These are phyloP conservation scores for Epinotia ramella DNA, from an alignment of 2,888 invertebrate species.

Conservation along the genomic window DNA sequence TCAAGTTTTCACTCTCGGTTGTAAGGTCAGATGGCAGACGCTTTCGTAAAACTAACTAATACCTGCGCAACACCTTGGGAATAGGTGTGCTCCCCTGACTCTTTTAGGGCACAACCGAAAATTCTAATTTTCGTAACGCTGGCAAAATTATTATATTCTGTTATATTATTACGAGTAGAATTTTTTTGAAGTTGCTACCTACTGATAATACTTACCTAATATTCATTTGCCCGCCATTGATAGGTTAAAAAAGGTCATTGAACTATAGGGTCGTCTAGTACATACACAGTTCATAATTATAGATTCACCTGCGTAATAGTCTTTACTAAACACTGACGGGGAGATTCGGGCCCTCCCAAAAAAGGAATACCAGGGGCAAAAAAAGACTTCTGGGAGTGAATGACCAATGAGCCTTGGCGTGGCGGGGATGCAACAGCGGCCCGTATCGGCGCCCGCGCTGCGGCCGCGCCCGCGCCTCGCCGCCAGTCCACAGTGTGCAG, in stretches of 20 bases:
- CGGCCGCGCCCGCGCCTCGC: conserved; percentile 47
- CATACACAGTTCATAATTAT: background rate
- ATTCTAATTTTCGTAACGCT: too few relatives aligned
- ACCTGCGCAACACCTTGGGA: too few relatives aligned
- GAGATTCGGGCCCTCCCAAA: conserved; percentile 38
- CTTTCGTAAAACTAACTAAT: too few relatives aligned
- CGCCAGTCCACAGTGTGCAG: conserved; percentile 37
- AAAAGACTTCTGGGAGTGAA: conserved; percentile 40
- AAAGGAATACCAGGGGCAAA: conserved; percentile 33
- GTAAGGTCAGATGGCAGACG: too few relatives aligned
- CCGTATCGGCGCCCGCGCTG: conserved; percentile 50
- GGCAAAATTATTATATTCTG: too few relatives aligned
- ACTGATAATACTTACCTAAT: too few relatives aligned
- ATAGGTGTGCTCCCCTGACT: too few relatives aligned
- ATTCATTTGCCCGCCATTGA: background rate
- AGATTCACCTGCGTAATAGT: background rate
- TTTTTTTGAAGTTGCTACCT: too few relatives aligned
- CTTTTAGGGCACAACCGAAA: too few relatives aligned
- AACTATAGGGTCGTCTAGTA: background rate
- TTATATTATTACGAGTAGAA: too few relatives aligned
- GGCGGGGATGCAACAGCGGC: conserved; percentile 49
- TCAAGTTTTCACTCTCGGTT: too few relatives aligned
- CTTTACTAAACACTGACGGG: background rate
- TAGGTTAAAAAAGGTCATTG: background rate
- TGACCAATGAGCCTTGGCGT: conserved; percentile 53